Percentiles rank a stretch among this genome's conserved stretches.
Conservation (phyloP, 2,888 invertebrate genomes). For the Xanthia icteritia region DNA sequence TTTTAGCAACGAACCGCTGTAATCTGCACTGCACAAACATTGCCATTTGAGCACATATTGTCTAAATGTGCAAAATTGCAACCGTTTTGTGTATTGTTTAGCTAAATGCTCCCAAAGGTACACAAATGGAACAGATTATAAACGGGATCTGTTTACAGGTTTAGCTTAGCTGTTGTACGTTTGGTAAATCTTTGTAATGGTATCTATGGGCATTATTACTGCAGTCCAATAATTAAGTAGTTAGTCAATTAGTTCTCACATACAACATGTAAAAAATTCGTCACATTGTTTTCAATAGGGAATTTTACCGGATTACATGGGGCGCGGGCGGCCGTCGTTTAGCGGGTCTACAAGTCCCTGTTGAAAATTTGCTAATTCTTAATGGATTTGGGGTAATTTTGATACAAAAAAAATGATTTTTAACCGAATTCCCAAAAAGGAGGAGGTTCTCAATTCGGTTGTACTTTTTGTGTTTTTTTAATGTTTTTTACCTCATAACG, state of each 20-base stretch:
- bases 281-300: too few species aligned
- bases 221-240: background rate
- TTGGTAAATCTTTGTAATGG: conserved; percentile 1
- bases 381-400: too few species aligned
- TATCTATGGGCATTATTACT: background rate
- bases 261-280: too few species aligned
- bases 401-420: too few species aligned
- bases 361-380: too few species aligned
- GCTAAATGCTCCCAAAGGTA: conserved; percentile 45
- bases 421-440: too few species aligned
- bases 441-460: too few species aligned
- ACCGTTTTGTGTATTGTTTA: conserved; percentile 22
- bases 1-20: background rate
- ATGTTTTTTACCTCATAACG: too few species aligned
- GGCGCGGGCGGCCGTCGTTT: too few species aligned
- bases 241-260: background rate
- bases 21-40: conserved; percentile 23
- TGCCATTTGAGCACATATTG: conserved; percentile 25
- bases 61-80: conserved; percentile 47
- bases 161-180: conserved; percentile 17
- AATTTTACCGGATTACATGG: too few species aligned
- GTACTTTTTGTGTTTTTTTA: too few species aligned
- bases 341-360: too few species aligned
- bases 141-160: conserved; percentile 26
- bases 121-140: conserved; percentile 27